Percentiles rank a stretch among this genome's conserved stretches.
These are phyloP conservation scores for Metaphire vulgaris DNA, from an alignment of 1,140 invertebrate genomes.

Conservation along the genomic window DNA sequence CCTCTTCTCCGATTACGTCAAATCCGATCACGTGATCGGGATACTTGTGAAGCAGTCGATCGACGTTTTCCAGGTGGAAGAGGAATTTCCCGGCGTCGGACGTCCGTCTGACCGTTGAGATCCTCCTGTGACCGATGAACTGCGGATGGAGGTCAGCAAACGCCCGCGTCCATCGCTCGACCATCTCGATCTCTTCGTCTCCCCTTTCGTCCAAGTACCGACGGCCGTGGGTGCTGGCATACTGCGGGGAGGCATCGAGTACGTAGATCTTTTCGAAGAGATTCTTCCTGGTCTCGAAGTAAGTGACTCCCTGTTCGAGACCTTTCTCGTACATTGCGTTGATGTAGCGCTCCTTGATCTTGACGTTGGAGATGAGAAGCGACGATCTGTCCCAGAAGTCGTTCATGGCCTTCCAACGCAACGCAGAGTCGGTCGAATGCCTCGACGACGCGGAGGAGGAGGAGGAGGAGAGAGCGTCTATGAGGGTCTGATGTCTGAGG, in stretches of 20 bases:
- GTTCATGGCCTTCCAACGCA: conserved; percentile 20
- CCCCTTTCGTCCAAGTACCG: conserved; percentile 31
- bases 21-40: conserved; percentile 35
- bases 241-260: conserved; percentile 25
- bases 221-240: conserved; percentile 24
- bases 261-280: conserved; percentile 27
- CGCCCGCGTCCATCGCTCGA: background rate
- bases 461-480: background rate
- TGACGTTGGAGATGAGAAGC: background rate
- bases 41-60: conserved; percentile 25
- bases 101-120: conserved; percentile 22
- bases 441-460: background rate
- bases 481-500: conserved; percentile 2
- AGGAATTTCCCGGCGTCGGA: background rate
- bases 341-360: conserved; percentile 29
- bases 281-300: conserved; percentile 32
- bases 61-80: conserved; percentile 16
- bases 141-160: conserved; percentile 27
- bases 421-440: conserved; percentile 12
- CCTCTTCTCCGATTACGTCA: conserved; percentile 40
- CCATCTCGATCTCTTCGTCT: conserved; percentile 30
- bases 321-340: conserved; percentile 33
- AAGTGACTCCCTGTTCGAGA: conserved; percentile 35
- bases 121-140: conserved; percentile 34
- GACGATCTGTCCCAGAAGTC: background rate